These are phyloP conservation scores for Eublepharis macularius DNA, from an alignment of 2,113 vertebrate species.

Conservation along the genomic window DNA sequence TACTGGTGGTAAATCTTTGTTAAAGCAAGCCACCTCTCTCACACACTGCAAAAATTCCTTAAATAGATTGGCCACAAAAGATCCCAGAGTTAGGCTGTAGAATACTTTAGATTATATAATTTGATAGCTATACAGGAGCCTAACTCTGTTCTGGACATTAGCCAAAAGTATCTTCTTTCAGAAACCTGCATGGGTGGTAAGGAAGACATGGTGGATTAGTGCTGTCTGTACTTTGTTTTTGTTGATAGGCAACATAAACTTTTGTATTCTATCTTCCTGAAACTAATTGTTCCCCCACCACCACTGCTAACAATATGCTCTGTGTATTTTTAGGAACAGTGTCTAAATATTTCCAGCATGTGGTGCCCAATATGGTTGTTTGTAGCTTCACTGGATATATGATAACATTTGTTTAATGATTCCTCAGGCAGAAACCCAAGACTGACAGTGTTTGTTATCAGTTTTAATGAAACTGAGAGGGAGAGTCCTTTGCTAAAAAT, in stretches of 20 bases:
- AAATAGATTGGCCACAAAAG: not conserved
- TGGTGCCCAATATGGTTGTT: slow-evolving; percentile 26
- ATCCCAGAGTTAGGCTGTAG: not conserved
- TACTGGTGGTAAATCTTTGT: not conserved
- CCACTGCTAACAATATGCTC: slow-evolving; percentile 15
- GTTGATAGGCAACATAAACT: not conserved
- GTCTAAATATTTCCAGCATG: slow-evolving; percentile 36
- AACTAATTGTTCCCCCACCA: not conserved
- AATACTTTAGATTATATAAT: not conserved
- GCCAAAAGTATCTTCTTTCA: not conserved
- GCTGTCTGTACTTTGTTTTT: not conserved
- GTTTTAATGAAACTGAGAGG: slow-evolving; percentile 33
- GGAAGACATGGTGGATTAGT: not conserved
- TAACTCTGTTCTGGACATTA: not conserved
- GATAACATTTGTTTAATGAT: slow-evolving; percentile 46
- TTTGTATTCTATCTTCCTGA: not conserved
- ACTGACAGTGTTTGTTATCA: not conserved
- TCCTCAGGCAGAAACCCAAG: slow-evolving; percentile 40
- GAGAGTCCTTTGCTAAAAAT: slow-evolving; percentile 16
- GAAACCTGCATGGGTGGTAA: not conserved
- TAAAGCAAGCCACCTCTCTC: not conserved
- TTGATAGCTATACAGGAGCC: too few species aligned
- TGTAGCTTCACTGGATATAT: slow-evolving; percentile 34
- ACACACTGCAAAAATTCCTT: not conserved
- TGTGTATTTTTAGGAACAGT: slow-evolving; percentile 1